Conservation (phyloP, 2,888 invertebrate species). For the Hemaris fuciformis region DNA sequence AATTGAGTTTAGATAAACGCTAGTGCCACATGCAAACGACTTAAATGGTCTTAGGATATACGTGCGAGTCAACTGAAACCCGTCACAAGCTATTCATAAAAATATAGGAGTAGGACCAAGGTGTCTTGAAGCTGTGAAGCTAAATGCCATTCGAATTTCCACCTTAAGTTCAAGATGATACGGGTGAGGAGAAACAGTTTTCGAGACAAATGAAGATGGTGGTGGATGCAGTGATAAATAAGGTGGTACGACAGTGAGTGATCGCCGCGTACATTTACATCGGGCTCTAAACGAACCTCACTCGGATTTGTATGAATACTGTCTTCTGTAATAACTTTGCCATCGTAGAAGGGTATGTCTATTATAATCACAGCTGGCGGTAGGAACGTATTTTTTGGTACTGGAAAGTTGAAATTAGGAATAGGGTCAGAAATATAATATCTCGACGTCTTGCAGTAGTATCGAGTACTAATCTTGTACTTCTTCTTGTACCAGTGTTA, state of each 20-base stretch:
- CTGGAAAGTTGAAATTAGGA: too few species aligned
- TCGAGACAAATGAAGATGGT: neutral
- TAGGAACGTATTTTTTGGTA: neutral
- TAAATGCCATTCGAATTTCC: neutral
- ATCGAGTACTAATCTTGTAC: too few species aligned
- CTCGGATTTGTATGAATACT: constrained; percentile 48
- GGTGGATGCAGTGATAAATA: constrained; percentile 60
- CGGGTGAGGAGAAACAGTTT: neutral
- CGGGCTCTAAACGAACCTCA: constrained; percentile 38
- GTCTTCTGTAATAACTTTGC: neutral
- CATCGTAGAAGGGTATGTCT: neutral
- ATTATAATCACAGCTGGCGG: neutral
- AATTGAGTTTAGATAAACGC: neutral
- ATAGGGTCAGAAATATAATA: too few species aligned
- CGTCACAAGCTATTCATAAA: constrained; percentile 35
- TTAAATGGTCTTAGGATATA: constrained; percentile 3
- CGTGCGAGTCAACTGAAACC: constrained; percentile 31
- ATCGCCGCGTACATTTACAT: constrained; percentile 54
- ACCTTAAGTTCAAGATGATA: neutral
- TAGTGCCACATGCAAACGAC: neutral
- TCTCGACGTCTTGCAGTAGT: too few species aligned
- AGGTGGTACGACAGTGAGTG: constrained; percentile 67
- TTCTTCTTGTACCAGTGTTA: too few species aligned
- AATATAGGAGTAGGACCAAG: constrained; percentile 29
- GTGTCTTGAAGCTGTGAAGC: neutral